Conservation (phyloP, 2,888 invertebrate species). For the Augochlorella aurata region DNA sequence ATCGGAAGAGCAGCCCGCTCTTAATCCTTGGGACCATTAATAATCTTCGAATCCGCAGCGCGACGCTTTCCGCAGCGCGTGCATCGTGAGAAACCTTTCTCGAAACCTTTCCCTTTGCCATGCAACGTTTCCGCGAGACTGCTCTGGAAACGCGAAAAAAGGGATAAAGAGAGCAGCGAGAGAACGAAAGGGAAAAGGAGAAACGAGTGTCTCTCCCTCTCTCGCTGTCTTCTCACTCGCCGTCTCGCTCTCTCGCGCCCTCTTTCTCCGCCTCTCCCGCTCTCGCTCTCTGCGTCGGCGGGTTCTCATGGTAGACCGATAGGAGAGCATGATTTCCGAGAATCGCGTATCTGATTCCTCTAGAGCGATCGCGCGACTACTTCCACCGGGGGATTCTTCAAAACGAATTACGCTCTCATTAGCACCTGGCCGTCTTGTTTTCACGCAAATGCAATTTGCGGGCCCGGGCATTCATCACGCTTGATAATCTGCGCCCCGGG, state of each 20-base stretch:
- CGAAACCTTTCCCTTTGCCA: constrained; percentile 36
- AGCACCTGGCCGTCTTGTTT: constrained; percentile 39
- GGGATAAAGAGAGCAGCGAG: not conserved
- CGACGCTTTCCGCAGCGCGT: constrained; percentile 29
- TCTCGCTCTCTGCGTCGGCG: not conserved
- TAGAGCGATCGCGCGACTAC: constrained; percentile 7
- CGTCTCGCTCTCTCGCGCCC: not conserved
- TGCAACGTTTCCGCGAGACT: constrained; percentile 35
- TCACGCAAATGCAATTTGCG: constrained; percentile 35
- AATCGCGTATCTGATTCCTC: constrained; percentile 15
- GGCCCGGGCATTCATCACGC: constrained; percentile 34
- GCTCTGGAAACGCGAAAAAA: constrained; percentile 22
- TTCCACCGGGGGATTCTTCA: constrained; percentile 15
- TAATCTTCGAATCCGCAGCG: constrained; percentile 59
- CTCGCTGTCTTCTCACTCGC: too few species aligned
- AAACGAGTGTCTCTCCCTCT: not conserved
- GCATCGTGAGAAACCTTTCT: constrained; percentile 55
- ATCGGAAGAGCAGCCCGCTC: constrained; percentile 59
- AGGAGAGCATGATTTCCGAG: constrained; percentile 27
- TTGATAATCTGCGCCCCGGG: constrained; percentile 23
- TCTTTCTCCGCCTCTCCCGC: not conserved
- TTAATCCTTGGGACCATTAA: constrained; percentile 63
- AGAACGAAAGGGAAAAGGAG: not conserved
- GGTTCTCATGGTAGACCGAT: constrained; percentile 35
- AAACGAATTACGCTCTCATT: constrained; percentile 37